Conservation (phyloP, 2,113 vertebrate genomes). For the Sterrhoptilus dennistouni region DNA sequence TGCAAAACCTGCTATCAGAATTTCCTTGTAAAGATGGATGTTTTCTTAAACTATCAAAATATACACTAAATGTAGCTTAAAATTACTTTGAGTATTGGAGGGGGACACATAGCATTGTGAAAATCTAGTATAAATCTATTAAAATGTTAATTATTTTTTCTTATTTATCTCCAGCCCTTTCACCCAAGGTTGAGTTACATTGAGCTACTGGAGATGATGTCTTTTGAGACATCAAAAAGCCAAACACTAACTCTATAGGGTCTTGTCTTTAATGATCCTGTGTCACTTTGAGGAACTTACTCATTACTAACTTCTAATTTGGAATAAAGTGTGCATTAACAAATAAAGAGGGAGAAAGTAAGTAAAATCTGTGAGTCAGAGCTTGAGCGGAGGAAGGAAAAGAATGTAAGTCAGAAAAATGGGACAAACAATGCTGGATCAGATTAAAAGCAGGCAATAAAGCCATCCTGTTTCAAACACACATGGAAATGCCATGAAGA, state of each 20-base stretch:
- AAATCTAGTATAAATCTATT: background rate
- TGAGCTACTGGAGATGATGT: background rate
- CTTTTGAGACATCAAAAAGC: background rate
- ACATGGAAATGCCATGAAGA: background rate
- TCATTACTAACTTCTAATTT: background rate
- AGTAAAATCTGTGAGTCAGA: background rate
- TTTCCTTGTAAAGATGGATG: background rate
- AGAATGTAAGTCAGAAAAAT: background rate
- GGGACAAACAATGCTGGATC: background rate
- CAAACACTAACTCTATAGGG: background rate
- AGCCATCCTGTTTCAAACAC: background rate
- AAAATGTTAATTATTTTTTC: background rate
- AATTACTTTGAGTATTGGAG: background rate
- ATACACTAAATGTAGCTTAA: background rate
- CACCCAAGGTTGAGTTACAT: background rate
- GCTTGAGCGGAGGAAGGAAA: background rate
- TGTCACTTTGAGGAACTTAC: background rate
- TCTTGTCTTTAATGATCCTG: background rate
- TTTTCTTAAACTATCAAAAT: background rate
- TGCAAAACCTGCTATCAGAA: background rate
- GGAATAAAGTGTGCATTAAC: background rate
- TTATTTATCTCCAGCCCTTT: background rate
- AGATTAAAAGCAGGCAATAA: background rate
- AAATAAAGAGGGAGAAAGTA: background rate
- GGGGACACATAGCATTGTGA: background rate